A percentile compares a stretch with the other conserved stretches of the same genome.
These are phyloP conservation scores for Cryptus armator DNA, from an alignment of 2,888 invertebrate genomes.

Conservation along the genomic window DNA sequence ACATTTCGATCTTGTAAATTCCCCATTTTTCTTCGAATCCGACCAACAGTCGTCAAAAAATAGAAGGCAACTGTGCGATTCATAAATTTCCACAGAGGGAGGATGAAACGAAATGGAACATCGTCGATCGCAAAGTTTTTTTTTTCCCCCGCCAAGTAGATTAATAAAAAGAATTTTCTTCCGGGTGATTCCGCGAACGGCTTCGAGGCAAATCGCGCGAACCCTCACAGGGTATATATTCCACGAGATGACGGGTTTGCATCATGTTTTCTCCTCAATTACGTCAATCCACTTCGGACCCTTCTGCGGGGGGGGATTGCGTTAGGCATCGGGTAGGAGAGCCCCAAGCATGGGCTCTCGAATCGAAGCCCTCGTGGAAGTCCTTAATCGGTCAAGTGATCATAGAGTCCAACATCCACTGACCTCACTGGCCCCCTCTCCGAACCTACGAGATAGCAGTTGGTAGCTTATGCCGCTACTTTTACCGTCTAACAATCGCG, in stretches of 20 bases:
- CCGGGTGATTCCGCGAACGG: constrained; percentile 68
- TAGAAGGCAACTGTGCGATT: too few relatives aligned
- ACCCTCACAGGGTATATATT: constrained; percentile 52
- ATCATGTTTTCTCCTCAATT: constrained; percentile 85
- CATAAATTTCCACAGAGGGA: too few relatives aligned
- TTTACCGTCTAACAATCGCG: constrained; percentile 7
- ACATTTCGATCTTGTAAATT: too few relatives aligned
- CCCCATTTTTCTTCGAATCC: neutral
- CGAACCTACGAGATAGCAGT: constrained; percentile 47
- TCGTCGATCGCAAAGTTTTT: constrained; percentile 36
- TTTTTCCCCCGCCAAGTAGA: constrained; percentile 12
- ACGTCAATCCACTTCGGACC: constrained; percentile 84
- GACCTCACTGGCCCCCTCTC: constrained; percentile 35
- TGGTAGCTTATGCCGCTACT: constrained; percentile 40
- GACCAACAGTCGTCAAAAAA: too few relatives aligned
- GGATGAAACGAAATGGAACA: neutral
- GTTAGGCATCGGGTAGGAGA: constrained; percentile 70
- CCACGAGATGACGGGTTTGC: constrained; percentile 76
- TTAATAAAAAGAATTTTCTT: constrained; percentile 50
- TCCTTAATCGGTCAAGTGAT: constrained; percentile 85
- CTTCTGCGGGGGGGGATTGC: constrained; percentile 72
- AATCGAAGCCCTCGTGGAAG: constrained; percentile 73
- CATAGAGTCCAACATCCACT: constrained; percentile 79
- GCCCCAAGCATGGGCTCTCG: constrained; percentile 51
- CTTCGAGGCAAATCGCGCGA: constrained; percentile 56